Evolutionary conservation across 2,797 vertebrate genomes (phyloP), one percentile per base, ranked within the genome.

Genomic region (Pantherophis alleghaniensis): DNA sequence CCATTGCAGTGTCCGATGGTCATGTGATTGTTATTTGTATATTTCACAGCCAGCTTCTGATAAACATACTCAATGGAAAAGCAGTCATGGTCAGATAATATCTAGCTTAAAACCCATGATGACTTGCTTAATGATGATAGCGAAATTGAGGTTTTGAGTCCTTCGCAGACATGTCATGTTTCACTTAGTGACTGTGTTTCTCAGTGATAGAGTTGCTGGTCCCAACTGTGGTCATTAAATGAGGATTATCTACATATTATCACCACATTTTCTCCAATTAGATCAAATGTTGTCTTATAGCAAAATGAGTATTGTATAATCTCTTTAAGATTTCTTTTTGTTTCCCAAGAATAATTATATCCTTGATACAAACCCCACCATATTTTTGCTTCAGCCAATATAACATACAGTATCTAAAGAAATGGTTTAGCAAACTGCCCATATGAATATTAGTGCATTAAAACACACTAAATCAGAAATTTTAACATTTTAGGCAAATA

Each of bases 261-360:
- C 26, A 56, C 79, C 28, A 53, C 5, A 51, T 53, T 87, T 90
- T 96, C 97, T 98, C 97, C 97, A 97, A 97, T 97, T 97, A 97
- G 97, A 96, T 96, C 93, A 96, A 95, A 94, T 95, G 83, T 96
- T 95, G 83, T 96, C 95, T 96, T 94, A 91, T 91, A 94, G 95
- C 94, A 94, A 93, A 94, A 22, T 0, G 1, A 87, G 92, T 88
- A 22, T 66, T 66, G 28, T 66, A 66, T 66, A 66, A 66, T 66
- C 60, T 51, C 22, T 60, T 60, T n/a, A 53, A 51, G 26, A 66
- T 14, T 14, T 66, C 28, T 66, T 66, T 66, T 32, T 37, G 22
- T 55, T 69, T 69, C 20, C 4, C 51, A n/a, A 91, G 26, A 83
- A 22, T 88, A 91, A 91, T 28, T 28, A 22, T 20, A 60, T 24